Evolutionary conservation across 2,113 vertebrate genomes (phyloP).

Genomic region (Ophthalmolycus amberensis): DNA sequence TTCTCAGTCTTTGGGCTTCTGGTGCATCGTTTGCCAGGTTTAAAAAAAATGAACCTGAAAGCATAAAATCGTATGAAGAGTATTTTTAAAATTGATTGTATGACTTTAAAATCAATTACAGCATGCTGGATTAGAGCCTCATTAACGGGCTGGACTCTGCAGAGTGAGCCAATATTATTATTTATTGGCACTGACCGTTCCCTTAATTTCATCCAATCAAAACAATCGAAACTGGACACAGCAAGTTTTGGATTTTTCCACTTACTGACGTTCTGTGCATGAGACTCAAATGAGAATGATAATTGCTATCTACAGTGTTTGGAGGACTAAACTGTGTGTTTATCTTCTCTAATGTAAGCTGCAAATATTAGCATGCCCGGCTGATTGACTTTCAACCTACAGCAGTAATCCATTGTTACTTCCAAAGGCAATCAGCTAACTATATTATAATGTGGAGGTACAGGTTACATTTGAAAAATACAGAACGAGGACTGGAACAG

Average conservation of each 20-base stretch:
- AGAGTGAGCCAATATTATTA: neutral
- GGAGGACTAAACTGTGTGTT: neutral
- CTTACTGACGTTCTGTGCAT: neutral
- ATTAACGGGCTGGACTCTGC: neutral
- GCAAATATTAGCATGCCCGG: neutral
- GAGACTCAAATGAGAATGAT: neutral
- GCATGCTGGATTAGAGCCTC: neutral
- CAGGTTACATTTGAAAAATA: neutral
- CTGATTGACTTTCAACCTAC: neutral
- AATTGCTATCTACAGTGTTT: neutral
- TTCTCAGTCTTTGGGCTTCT: constrained; percentile 4
- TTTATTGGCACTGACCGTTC: neutral
- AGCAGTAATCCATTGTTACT: neutral
- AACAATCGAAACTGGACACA: neutral
- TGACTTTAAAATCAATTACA: constrained; percentile 18
- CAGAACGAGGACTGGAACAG: neutral
- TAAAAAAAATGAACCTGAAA: neutral
- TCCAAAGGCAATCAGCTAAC: neutral
- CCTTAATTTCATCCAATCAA: neutral
- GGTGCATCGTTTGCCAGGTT: constrained; percentile 11
- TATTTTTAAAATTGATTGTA: constrained; percentile 8
- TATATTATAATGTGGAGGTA: neutral
- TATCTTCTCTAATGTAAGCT: neutral
- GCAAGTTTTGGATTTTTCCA: neutral
- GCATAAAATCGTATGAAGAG: neutral